Evolutionary conservation across 1,140 invertebrate genomes (phyloP), one percentile per base, ranked within the genome.

Genomic region (Pemphigus obesinymphae): DNA sequence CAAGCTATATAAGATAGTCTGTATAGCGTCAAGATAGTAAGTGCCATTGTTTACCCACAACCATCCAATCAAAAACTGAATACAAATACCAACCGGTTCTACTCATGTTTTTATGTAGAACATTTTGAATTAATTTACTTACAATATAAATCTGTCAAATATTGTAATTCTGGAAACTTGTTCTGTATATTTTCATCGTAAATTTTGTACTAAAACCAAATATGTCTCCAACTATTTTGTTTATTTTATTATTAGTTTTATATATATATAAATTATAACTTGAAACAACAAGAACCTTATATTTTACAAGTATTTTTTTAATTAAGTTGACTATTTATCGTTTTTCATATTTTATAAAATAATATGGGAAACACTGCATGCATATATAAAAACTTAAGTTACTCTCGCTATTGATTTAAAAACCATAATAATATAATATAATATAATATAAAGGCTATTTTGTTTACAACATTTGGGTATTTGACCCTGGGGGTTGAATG

Each of bases 21-120:
- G n/a, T n/a, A n/a, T n/a, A n/a, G n/a, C n/a, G n/a, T n/a, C n/a
- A n/a, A 53, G 10, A 3, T 58, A 26, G 26, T 5, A 20, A 61
- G 29, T 61, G 17, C 2, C 11, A 61, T 61, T 17, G 26, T 37
- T 10, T 13, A 5, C 20, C 34, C 31, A 23, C 63, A 40, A 70
- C 23, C 23, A 7, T 29, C 6, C 63, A 45, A 45, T 26, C 37
- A 29, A 31, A 29, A 29, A 61, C 17, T n/a, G 34, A 68, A 68
- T 37, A 23, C 23, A 45, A 45, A 70, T 45, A 70, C 45, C 17
- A 66, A 70, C 68, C 68, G 68, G 68, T 70, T 70, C 15, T 70
- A 13, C 63, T 66, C 20, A 11, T 10, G 63, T 37, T 66, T 66
- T 66, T 66, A 66, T 66, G 31, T 66, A 40, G 34, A 66, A 37